Conservation (phyloP, 2,888 invertebrate species). For the Xanthia icteritia region DNA sequence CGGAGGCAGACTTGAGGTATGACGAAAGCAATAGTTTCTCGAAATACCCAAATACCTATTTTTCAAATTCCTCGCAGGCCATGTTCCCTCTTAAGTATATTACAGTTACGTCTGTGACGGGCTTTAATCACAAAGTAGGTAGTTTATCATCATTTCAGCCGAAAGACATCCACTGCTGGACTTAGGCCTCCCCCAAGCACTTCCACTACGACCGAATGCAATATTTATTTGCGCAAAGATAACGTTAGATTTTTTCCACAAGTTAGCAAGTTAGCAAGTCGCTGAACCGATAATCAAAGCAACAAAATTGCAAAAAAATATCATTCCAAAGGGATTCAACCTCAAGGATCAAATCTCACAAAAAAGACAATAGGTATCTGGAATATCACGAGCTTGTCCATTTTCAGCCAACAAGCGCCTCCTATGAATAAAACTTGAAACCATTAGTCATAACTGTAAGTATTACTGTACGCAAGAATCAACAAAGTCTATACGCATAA, state of each 20-base stretch:
- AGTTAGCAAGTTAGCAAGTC: not conserved
- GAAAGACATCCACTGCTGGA: too few species aligned
- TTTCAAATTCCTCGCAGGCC: too few species aligned
- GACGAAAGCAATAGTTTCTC: too few species aligned
- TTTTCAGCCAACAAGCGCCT: slow-evolving; percentile 6
- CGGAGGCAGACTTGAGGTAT: too few species aligned
- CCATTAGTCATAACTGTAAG: not conserved
- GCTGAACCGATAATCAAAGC: not conserved
- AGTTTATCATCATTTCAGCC: too few species aligned
- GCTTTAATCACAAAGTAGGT: not conserved
- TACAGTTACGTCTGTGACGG: too few species aligned
- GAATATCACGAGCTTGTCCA: not conserved
- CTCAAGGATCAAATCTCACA: not conserved
- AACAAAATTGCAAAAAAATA: not conserved
- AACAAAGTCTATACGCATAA: not conserved
- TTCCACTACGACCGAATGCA: too few species aligned
- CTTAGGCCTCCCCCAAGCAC: too few species aligned
- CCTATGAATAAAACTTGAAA: slow-evolving; percentile 27
- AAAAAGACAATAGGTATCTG: not conserved
- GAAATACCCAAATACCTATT: too few species aligned
- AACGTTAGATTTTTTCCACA: not conserved
- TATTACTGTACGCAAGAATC: not conserved
- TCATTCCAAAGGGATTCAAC: not conserved
- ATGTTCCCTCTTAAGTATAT: too few species aligned
- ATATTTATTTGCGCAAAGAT: not conserved